A percentile compares a stretch with the other conserved stretches of the same genome.
Evolutionary conservation across 2,113 vertebrate species (phyloP).

Genomic region (Periophthalmus modestus): DNA sequence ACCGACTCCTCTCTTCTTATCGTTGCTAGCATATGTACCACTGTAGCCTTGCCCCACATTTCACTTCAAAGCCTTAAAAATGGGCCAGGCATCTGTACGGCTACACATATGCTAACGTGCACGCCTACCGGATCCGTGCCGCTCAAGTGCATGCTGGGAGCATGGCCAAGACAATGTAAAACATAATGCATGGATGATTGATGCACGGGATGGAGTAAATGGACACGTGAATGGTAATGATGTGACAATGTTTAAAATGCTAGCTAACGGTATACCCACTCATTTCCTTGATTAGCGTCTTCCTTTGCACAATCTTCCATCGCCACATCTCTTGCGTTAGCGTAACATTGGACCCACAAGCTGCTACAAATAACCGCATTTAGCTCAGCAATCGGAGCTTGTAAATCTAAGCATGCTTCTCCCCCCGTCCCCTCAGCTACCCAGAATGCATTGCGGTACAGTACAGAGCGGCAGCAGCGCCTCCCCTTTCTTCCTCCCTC

Average conservation of each 20-base stretch:
- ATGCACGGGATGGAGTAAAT: not conserved
- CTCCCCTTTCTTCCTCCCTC: constrained; percentile 53
- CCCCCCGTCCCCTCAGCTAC: constrained; percentile 53
- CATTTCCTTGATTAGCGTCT: constrained; percentile 2
- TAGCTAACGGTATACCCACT: not conserved
- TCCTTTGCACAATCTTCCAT: constrained; percentile 3
- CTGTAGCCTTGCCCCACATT: constrained; percentile 26
- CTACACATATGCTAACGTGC: constrained; percentile 15
- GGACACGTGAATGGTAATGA: not conserved
- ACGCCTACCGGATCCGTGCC: not conserved
- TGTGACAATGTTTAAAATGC: not conserved
- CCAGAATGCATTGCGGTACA: constrained; percentile 67
- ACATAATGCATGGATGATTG: not conserved
- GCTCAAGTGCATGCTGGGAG: not conserved
- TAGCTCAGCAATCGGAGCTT: constrained; percentile 58
- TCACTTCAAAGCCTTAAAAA: constrained; percentile 29
- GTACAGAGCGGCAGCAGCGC: constrained; percentile 14
- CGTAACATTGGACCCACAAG: constrained; percentile 39
- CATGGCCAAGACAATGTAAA: not conserved
- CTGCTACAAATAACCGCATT: constrained; percentile 50
- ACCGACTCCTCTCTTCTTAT: constrained; percentile 4
- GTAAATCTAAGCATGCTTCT: constrained; percentile 66
- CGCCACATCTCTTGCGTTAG: constrained; percentile 39
- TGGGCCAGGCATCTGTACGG: constrained; percentile 14
- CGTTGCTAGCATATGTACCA: constrained; percentile 14